Evolutionary conservation across 2,113 vertebrate genomes (phyloP).

Genomic region (Castor canadensis): DNA sequence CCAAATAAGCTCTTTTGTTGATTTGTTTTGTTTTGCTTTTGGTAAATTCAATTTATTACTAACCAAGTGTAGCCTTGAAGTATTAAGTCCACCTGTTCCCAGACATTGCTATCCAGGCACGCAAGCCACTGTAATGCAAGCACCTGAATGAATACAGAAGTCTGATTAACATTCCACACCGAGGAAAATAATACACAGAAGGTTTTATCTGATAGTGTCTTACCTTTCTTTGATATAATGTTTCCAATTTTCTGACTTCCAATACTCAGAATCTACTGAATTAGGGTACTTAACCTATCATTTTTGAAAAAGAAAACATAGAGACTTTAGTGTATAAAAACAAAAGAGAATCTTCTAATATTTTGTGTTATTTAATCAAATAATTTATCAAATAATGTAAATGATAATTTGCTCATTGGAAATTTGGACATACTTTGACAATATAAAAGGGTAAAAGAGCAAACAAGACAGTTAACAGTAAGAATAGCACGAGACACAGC

Average conservation of each 20-base stretch:
- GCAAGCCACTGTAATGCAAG: not conserved
- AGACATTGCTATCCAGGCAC: not conserved
- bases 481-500: not conserved
- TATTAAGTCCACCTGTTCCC: not conserved
- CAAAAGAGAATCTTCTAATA: not conserved
- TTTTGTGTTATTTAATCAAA: not conserved
- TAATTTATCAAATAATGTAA: not conserved
- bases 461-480: not conserved
- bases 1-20: not conserved
- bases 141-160: not conserved
- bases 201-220: not conserved
- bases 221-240: not conserved
- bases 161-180: not conserved
- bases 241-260: not conserved
- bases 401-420: not conserved
- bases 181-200: not conserved
- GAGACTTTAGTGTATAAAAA: not conserved
- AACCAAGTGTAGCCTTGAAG: not conserved
- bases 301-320: not conserved
- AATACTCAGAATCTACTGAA: not conserved
- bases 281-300: not conserved
- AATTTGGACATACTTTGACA: not conserved
- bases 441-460: not conserved
- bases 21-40: not conserved
- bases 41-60: not conserved